Conservation (phyloP, 2,113 vertebrate genomes). For the Chionomys nivalis region DNA sequence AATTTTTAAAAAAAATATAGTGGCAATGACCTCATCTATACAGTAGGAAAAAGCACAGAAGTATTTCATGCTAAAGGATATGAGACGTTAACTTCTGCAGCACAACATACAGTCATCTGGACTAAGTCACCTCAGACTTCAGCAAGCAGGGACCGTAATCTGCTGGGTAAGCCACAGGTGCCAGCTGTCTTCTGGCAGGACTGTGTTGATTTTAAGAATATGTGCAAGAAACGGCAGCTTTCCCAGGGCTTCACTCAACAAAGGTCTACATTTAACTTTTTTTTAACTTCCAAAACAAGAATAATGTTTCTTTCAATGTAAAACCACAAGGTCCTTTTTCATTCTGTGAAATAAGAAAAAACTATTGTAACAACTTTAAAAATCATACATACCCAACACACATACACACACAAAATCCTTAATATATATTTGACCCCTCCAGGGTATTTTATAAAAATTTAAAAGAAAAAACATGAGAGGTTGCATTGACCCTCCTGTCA, state of each 20-base stretch:
- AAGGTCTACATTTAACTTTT: slow-evolving; percentile 41
- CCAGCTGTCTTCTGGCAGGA: not conserved
- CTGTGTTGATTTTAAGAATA: slow-evolving; percentile 37
- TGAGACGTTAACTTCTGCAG: not conserved
- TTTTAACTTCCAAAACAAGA: not conserved
- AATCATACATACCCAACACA: not conserved
- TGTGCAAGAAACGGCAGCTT: slow-evolving; percentile 6
- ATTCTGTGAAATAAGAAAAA: slow-evolving; percentile 43
- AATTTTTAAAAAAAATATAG: not conserved
- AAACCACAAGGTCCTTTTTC: slow-evolving; percentile 13
- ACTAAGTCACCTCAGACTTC: not conserved
- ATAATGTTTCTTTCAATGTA: not conserved
- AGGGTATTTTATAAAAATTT: slow-evolving; percentile 11
- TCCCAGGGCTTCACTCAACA: not conserved
- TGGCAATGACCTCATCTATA: not conserved
- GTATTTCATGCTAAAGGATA: not conserved
- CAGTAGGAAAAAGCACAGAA: not conserved
- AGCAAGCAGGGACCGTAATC: not conserved
- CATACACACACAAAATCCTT: not conserved
- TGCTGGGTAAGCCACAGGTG: not conserved
- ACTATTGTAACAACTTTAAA: not conserved
- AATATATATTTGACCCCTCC: not conserved
- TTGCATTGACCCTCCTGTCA: not conserved
- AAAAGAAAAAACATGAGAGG: not conserved
- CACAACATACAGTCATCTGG: not conserved